Evolutionary conservation across 2,113 vertebrate species (phyloP), one percentile per base, ranked within the genome.

Genomic region (Xenopus laevis): DNA sequence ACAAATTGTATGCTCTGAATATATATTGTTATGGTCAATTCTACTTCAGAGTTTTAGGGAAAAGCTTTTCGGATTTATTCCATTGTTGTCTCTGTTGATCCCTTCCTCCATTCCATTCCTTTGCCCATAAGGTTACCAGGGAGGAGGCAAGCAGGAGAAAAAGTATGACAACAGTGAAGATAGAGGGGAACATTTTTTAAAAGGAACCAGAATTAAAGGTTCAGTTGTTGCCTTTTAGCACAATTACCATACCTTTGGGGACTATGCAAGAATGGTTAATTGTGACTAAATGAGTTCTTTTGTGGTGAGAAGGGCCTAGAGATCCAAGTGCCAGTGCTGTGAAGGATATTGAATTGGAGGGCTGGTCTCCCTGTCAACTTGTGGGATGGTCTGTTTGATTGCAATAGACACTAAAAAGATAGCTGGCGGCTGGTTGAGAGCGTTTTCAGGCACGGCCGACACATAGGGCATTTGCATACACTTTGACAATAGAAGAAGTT

Each of bases 241-340:
- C 86, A 89, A 89, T 89, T 87, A 82, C 86, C 84, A 84, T 86
- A 90, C 85, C 78, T 89, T 82, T 82, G 83, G 85, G 88, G n/a
- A 90, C 82, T 90, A 88, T 81, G 84, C 80, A 83, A 83, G 82
- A 87, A 90, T 91, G 82, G 82, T 89, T 93, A 89, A 90, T 91
- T 90, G 87, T 68, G 71, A 89, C 86, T 86, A 91, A 91, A 86
- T 83, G 84, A 89, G 80, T 80, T 86, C 81, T 81, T 86, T 90
- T 89, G 86, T 83, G 82, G 84, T 84, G 67, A 78, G 62, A 63
- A 83, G 84, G 82, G 81, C 84, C 81, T 77, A 62, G 83, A 82
- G 80, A 84, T 87, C 86, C 81, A 85, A 85, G 82, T 88, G 86
- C 89, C 87, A 88, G 81, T 68, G 69, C 78, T 80, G 76, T 89